Percentiles rank a stretch among this genome's conserved stretches.
Evolutionary conservation across 2,888 invertebrate genomes (phyloP).

Genomic region (Polydrusus pterygomalis): DNA sequence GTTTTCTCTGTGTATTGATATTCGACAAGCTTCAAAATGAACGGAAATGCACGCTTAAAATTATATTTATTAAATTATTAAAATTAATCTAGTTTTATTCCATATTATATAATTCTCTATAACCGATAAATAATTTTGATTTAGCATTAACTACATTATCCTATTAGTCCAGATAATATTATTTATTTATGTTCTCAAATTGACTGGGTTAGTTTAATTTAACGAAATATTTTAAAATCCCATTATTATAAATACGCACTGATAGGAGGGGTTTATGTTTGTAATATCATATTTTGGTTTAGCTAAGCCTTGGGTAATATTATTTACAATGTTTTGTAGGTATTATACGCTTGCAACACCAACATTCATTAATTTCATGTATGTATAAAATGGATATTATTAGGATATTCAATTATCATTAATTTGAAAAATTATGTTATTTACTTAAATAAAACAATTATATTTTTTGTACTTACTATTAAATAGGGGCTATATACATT

Average conservation of each 20-base stretch:
- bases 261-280: conserved; percentile 18
- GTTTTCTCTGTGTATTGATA: no score
- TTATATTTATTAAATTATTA: conserved; percentile 7
- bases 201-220: conserved; percentile 24
- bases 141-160: conserved; percentile 52
- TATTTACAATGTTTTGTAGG: neutral
- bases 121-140: conserved; percentile 44
- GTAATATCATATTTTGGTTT: neutral
- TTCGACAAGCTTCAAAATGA: neutral
- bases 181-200: conserved; percentile 42
- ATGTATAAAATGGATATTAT: no score
- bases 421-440: no score
- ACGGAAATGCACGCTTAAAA: neutral
- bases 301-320: neutral
- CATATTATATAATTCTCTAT: neutral
- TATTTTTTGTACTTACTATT: no score
- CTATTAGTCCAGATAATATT: conserved; percentile 43
- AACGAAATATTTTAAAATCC: conserved; percentile 26
- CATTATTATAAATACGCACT: conserved; percentile 5
- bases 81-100: conserved; percentile 5
- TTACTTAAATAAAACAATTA: no score
- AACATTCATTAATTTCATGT: no score
- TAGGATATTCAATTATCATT: no score
- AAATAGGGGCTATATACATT: no score
- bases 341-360: no score